phyloP scores from a whole-genome alignment of 1,140 invertebrate genomes.

The Atta colombica region DNA sequence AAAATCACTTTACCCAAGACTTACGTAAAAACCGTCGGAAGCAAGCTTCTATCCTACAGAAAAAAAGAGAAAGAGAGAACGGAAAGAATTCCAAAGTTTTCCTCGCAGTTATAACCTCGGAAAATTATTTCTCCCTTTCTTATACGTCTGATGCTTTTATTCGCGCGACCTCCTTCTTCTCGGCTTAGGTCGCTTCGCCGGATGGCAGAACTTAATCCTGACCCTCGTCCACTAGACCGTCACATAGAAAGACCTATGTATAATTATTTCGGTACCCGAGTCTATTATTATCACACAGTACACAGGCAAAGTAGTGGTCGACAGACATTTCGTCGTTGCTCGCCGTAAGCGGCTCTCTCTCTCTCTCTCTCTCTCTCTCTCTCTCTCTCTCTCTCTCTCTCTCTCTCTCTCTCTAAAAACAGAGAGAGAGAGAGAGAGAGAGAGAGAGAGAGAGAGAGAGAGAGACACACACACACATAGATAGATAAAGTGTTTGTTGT shows the following conservation, averaged over 20 bases:
- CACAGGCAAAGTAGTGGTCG: conserved; percentile 13
- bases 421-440: not conserved
- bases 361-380: not conserved
- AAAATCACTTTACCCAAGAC: conserved; percentile 39
- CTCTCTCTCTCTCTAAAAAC: no score
- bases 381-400: not conserved
- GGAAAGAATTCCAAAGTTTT: conserved; percentile 12
- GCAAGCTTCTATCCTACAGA: not conserved
- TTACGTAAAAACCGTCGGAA: not conserved
- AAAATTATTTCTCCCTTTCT: conserved; percentile 37
- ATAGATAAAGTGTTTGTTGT: no score
- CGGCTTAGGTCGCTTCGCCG: not conserved
- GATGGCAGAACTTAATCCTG: conserved; percentile 44
- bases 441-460: no score
- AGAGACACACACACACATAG: no score
- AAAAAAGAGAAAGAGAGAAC: not conserved
- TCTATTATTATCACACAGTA: conserved; percentile 52
- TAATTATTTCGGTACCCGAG: conserved; percentile 50
- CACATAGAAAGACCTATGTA: conserved; percentile 33
- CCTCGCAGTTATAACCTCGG: not conserved
- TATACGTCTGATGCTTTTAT: conserved; percentile 9
- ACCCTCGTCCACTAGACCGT: conserved; percentile 25
- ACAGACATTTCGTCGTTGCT: conserved; percentile 33
- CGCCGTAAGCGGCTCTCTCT: not conserved
- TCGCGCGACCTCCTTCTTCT: conserved; percentile 33